phyloP scores from a whole-genome alignment of 2,113 vertebrate genomes.

The Aldabrachelys gigantea region DNA sequence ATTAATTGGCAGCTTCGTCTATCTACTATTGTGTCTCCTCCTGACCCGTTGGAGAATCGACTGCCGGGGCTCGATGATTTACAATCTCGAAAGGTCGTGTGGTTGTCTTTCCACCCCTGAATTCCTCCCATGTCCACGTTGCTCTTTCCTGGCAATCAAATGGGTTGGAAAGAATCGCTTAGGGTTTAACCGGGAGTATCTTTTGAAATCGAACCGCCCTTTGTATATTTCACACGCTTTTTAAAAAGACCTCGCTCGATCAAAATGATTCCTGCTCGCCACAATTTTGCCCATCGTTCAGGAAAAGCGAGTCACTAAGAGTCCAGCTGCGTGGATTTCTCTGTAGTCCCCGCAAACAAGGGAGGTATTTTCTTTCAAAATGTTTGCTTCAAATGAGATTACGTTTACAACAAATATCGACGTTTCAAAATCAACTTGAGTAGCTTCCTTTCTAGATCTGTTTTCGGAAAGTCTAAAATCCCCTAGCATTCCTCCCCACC shows the following conservation, averaged over 20 bases:
- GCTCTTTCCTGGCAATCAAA: conserved; percentile 25
- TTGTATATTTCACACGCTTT: not conserved
- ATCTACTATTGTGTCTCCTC: not conserved
- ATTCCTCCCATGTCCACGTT: not conserved
- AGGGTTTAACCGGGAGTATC: conserved; percentile 50
- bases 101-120: not conserved
- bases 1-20: not conserved
- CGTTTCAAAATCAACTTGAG: not conserved
- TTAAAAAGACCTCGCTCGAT: not conserved
- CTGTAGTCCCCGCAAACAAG: not conserved
- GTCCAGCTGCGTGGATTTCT: not conserved
- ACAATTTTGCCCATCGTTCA: not conserved
- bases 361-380: not conserved
- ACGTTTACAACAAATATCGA: not conserved
- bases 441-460: not conserved
- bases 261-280: not conserved
- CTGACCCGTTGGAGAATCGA: not conserved
- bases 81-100: not conserved
- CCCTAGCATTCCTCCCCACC: not conserved
- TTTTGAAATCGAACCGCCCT: conserved; percentile 9
- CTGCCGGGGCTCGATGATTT: not conserved
- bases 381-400: not conserved
- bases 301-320: not conserved
- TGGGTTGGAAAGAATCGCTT: conserved; percentile 23
- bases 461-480: not conserved